Evolutionary conservation across 2,797 vertebrate genomes (phyloP).

Genomic region (Phyllotis vaccarum): DNA sequence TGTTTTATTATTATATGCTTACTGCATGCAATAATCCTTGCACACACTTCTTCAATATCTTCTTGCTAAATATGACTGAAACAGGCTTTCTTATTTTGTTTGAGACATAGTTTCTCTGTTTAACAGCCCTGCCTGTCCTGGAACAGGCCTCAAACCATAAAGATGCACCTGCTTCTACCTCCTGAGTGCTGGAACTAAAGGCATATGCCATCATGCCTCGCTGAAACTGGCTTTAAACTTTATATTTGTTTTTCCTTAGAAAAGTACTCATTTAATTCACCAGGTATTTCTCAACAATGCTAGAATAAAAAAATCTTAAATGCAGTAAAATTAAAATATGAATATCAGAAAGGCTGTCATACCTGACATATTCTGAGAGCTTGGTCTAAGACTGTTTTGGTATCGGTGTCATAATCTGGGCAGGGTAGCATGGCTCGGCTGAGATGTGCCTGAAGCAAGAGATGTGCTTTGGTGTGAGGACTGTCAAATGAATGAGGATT

Average conservation of each 20-base stretch:
- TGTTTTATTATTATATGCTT: not conserved
- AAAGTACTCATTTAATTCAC: slow-evolving; percentile 44
- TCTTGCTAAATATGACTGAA: not conserved
- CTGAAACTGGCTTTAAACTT: not conserved
- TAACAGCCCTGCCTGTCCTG: not conserved
- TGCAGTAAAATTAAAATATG: not conserved
- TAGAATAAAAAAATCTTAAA: slow-evolving; percentile 44
- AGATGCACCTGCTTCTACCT: no score
- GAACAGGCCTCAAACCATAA: not conserved
- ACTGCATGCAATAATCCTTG: not conserved
- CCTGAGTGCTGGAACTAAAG: no score
- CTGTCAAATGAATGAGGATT: slow-evolving; percentile 97
- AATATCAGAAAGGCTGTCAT: slow-evolving; percentile 64
- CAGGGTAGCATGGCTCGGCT: slow-evolving; percentile 94
- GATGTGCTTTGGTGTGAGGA: slow-evolving; percentile 96
- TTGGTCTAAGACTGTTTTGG: slow-evolving; percentile 98
- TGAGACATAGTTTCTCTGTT: not conserved
- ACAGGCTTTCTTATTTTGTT: not conserved
- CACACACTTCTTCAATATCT: slow-evolving; percentile 28
- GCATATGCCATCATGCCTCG: no score
- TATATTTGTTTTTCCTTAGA: slow-evolving; percentile 37
- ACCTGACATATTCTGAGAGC: slow-evolving; percentile 98
- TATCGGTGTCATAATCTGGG: slow-evolving; percentile 96
- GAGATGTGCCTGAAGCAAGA: slow-evolving; percentile 97
- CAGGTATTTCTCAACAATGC: slow-evolving; percentile 32